Base-by-base conservation (phyloP, 2,797 vertebrate species). In the Acanthurus tractus region DNA sequence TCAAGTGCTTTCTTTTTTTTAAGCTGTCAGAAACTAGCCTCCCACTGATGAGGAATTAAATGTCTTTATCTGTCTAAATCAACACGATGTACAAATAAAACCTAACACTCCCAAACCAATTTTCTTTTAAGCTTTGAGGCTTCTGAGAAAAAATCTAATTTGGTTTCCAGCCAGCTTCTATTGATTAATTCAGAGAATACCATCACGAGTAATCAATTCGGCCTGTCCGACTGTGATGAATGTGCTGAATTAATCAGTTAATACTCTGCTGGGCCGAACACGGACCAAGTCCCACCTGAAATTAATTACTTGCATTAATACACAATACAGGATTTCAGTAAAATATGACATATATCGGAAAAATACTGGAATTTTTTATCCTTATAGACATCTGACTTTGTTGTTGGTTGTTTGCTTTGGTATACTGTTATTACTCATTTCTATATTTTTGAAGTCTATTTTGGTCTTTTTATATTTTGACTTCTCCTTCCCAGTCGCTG, bases 171-270 rank as follows among this genome's bases (percentile, higher is more conserved):
- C 15, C 58, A 58, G 46, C 46, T 20, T 68, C 63, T 62, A 79
- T 78, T 76, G 78, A 83, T 80, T 76, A 65, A 77, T 66, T 83
- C 58, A 64, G 62, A 65, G 49, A 66, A 20, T 1, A 22, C 22
- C 15, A 3, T 45, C 25, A 18, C 54, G 20, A 67, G 63, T 78
- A 74, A 86, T 85, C 67, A 54, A 10, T 58, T 70, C 23, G 5
- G 38, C 63, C 69, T 29, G 52, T 63, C 71, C 36, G 69, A 62
- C 20, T 0, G 6, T 73, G 67, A 78, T 63, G 12, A 80, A 72
- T 49, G 58, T 44, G 18, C 9, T 3, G 50, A 73, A 78, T 82
- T 79, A 84, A 86, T 81, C 78, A 66, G 18, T 63, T 85, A 76
- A 81, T 74, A 8, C 29, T 20, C 15, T 25, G 3, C 52, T 15